Conservation (phyloP, 1,140 invertebrate genomes). For the Ephestia elutella region DNA sequence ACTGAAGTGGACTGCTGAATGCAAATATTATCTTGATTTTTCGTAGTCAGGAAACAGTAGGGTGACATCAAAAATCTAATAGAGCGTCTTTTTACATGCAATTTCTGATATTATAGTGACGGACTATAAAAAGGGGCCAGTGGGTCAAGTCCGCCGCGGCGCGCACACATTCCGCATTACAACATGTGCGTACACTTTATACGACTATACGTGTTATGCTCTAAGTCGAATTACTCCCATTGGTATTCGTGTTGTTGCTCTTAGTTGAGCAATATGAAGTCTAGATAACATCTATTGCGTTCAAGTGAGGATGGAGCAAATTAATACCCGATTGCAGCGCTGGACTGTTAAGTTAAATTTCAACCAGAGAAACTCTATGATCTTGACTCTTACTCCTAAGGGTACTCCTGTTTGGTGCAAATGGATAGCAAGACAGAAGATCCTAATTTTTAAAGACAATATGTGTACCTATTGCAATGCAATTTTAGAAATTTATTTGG, state of each 20-base stretch:
- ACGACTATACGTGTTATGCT: background rate
- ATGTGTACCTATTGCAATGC: no score
- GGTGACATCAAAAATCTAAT: no score
- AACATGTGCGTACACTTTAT: background rate
- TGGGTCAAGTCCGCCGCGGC: background rate
- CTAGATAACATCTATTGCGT: background rate
- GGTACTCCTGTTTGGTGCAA: no score
- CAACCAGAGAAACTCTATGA: background rate
- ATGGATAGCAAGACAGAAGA: no score
- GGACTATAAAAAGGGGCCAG: background rate
- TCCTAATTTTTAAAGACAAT: no score
- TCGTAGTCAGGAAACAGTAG: no score
- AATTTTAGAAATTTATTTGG: no score
- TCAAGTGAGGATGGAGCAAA: background rate
- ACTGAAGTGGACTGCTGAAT: background rate
- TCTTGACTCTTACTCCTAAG: no score
- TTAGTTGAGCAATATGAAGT: background rate
- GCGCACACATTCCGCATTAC: background rate
- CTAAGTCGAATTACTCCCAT: background rate
- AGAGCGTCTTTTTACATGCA: no score
- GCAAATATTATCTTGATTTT: no score
- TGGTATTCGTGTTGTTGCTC: background rate
- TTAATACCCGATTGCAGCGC: background rate
- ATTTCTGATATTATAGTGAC: no score
- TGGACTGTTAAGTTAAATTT: background rate